phyloP scores from a whole-genome alignment of 1,140 invertebrate genomes.

The Aphelinus atriplicis region DNA sequence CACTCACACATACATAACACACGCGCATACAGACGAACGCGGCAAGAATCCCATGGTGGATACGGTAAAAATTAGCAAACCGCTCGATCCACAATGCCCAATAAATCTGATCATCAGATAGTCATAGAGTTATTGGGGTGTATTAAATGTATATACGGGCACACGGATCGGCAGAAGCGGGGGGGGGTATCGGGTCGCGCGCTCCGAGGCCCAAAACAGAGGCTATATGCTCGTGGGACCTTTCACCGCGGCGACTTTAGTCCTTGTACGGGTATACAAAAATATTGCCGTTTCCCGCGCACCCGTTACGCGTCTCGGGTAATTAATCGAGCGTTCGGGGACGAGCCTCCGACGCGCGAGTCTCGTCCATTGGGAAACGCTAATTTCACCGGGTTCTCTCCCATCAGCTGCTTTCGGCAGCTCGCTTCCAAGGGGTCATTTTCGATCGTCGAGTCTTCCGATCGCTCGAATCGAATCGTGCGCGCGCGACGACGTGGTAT shows the following conservation, averaged over 20 bases:
- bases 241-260: conserved; percentile 8
- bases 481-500: no score
- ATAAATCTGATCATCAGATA: conserved; percentile 33
- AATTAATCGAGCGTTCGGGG: conserved; percentile 4
- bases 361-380: no score
- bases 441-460: no score
- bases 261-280: conserved; percentile 29
- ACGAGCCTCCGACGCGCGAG: no score
- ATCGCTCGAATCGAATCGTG: no score
- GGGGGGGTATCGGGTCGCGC: neutral
- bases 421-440: no score
- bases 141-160: neutral
- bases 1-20: no score
- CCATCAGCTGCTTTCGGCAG: no score
- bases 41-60: neutral
- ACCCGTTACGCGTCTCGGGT: neutral
- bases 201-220: conserved; percentile 1
- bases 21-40: no score
- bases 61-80: neutral
- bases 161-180: neutral
- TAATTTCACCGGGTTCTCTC: no score
- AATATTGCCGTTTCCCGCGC: conserved; percentile 30
- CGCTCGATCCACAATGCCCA: neutral
- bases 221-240: conserved; percentile 15
- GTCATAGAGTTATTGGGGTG: conserved; percentile 28